These are phyloP conservation scores for Eubasilissa splendida DNA, from an alignment of 2,888 invertebrate genomes.

Conservation along the genomic window DNA sequence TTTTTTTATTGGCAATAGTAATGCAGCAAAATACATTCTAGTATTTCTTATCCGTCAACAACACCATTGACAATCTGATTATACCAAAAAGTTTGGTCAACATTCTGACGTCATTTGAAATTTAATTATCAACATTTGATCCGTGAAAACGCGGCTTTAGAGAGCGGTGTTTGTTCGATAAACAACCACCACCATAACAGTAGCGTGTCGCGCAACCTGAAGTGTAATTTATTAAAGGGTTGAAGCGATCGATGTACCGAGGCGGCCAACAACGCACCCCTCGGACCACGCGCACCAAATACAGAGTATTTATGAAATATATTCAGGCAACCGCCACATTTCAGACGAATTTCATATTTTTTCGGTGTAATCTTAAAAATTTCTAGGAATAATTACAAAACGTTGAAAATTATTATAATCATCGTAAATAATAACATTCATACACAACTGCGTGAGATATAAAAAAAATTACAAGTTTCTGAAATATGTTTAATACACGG, in stretches of 20 bases:
- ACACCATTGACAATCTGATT: too few relatives aligned
- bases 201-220: conserved; percentile 52
- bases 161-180: conserved; percentile 42
- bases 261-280: conserved; percentile 3
- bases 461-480: too few relatives aligned
- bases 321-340: not conserved
- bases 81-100: not conserved
- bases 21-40: too few relatives aligned
- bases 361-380: too few relatives aligned
- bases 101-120: not conserved
- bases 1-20: too few relatives aligned
- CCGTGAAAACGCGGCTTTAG: not conserved
- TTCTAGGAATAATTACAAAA: too few relatives aligned
- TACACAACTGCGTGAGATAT: too few relatives aligned
- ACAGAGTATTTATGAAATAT: not conserved
- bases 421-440: too few relatives aligned
- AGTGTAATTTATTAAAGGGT: conserved; percentile 56
- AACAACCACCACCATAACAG: conserved; percentile 44
- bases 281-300: conserved; percentile 9
- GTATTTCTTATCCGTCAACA: too few relatives aligned
- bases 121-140: not conserved
- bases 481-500: too few relatives aligned
- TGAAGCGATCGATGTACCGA: conserved; percentile 52
- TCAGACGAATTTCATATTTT: too few relatives aligned
- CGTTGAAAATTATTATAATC: too few relatives aligned